Base-by-base conservation (phyloP, 1,140 invertebrate species). In the Pseudomyrmex gracilis region DNA sequence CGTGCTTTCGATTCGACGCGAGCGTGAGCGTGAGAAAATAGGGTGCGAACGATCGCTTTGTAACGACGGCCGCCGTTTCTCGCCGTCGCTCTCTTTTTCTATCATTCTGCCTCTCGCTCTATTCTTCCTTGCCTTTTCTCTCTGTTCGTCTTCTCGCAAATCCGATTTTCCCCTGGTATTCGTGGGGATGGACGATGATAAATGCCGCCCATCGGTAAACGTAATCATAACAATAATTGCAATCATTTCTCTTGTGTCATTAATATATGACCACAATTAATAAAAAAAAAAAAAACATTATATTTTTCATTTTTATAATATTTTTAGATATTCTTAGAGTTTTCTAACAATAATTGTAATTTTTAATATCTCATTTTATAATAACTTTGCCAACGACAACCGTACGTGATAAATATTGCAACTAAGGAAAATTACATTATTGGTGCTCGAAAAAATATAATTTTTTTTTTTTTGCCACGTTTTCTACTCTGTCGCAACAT, bases 11-110 rank as follows among this genome's bases (percentile, higher is more conserved):
- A 89, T 88, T 87, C 88, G 88, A 85, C 87, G 78, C 63, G 84
- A 86, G 89, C 89, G 83, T 58, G 84, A 85, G 89, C 89, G 89
- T 90, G 89, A 90, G 89, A 90, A 90, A 90, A 89, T 90, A 82
- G 88, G 87, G 89, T 90, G 88, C 84, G 87, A 89, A 85, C 77
- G 84, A 86, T 89, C 88, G 88, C 88, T 89, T 89, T 90, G 88
- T 87, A 71, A 61, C 61, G 68, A 55, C 67, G 68, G 63, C 67
- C 73, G 53, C 67, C 73, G 49, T 78, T 58, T 82, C 77, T 73
- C 83, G 47, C 57, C 73, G 55, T 47, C 86, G 47, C 73, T 76
- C 73, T 82, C 83, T 76, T 78, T 76, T 58, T 86, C 78, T 78
- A 68, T 66, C 58, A 55, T 68, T 83, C 60, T 84, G 45, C 60